phyloP scores from a whole-genome alignment of 1,140 invertebrate genomes.

The Temnothorax nylanderi region DNA sequence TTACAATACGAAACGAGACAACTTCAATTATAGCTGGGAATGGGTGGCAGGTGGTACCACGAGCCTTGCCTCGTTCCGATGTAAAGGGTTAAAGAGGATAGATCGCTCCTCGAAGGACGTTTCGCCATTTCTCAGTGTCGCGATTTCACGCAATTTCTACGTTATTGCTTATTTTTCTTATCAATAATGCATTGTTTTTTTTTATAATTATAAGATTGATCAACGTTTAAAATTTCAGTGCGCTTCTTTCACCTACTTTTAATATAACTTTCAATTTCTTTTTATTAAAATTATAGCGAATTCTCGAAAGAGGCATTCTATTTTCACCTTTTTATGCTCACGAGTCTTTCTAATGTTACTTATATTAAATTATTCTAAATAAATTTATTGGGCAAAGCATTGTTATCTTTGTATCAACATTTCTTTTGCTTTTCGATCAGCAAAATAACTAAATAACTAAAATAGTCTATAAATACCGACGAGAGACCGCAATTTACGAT shows the following conservation, averaged over 20 bases:
- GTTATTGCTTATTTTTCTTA: background rate
- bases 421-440: background rate
- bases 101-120: constrained; percentile 45
- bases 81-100: constrained; percentile 61
- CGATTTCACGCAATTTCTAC: constrained; percentile 7
- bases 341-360: background rate
- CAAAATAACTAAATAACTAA: background rate
- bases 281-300: background rate
- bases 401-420: background rate
- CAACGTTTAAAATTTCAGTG: background rate
- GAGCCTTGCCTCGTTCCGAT: constrained; percentile 55
- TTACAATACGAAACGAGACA: constrained; percentile 60
- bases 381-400: background rate
- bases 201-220: background rate
- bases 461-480: background rate
- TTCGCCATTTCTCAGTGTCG: background rate
- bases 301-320: background rate
- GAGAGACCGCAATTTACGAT: constrained; percentile 22
- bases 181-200: background rate
- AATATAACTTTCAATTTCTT: background rate
- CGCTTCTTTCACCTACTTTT: background rate
- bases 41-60: constrained; percentile 61
- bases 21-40: constrained; percentile 62
- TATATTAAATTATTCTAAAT: background rate
- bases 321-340: background rate